phyloP scores from a whole-genome alignment of 2,888 invertebrate species.

The Petrolisthes manimaculis region DNA sequence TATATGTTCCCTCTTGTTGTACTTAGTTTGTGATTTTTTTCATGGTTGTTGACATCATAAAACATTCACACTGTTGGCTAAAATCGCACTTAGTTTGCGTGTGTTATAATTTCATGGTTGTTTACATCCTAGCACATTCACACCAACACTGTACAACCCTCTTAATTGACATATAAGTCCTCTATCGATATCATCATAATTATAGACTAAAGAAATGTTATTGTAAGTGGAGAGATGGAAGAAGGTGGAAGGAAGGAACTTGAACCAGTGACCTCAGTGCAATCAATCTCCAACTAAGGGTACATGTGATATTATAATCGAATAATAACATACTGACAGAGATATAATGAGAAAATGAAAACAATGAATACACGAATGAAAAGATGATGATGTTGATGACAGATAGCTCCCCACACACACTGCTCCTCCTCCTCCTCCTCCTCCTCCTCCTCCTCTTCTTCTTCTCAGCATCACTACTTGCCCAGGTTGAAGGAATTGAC shows the following conservation, averaged over 20 bases:
- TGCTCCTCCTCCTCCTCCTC: not conserved
- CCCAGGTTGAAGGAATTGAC: slow-evolving; percentile 52
- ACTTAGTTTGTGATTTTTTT: not conserved
- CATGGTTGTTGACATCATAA: too few relatives aligned
- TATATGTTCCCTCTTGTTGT: not conserved
- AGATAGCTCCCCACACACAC: not conserved
- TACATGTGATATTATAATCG: not conserved
- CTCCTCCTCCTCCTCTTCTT: not conserved
- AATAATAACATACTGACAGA: not conserved
- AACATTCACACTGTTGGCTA: too few relatives aligned
- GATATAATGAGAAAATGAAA: not conserved
- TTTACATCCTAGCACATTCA: too few relatives aligned
- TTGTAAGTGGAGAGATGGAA: not conserved
- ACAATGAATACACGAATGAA: not conserved
- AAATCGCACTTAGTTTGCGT: too few relatives aligned
- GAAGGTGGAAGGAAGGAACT: not conserved
- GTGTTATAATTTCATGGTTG: too few relatives aligned
- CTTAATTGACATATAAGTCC: too few relatives aligned
- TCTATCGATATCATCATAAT: too few relatives aligned
- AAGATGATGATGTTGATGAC: not conserved
- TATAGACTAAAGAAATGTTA: too few relatives aligned
- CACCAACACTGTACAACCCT: too few relatives aligned
- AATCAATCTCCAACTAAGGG: not conserved
- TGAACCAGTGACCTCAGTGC: not conserved
- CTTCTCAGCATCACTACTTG: not conserved